Base-by-base conservation (phyloP, 2,113 vertebrate genomes). In the Lutjanus erythropterus region DNA sequence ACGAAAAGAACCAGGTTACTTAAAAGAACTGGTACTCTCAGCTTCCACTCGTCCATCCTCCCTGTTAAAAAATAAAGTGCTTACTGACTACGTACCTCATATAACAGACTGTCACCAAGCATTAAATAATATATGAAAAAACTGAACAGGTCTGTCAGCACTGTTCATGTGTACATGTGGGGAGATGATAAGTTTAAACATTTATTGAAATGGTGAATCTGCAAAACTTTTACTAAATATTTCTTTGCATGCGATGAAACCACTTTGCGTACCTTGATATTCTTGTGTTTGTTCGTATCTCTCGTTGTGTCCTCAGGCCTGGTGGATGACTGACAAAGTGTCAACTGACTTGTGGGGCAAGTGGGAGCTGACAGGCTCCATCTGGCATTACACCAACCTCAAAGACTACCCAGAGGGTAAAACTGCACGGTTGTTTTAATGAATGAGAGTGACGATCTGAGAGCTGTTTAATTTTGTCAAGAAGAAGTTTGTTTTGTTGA, bases 271-370 rank as follows among this genome's bases (percentile, higher is more conserved):
- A 19, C n/a, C 11, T 58, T 16, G 1, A 33, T 46, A 15, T 42
- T 6, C 9, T 58, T 33, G 39, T 41, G 21, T 83, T 69, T 35
- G 16, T 64, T 62, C 18, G 19, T 23, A 4, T 72, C 66, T 2
- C 25, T 23, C 41, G 3, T 18, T 78, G 9, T 80, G 31, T 86
- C 60, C 25, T 37, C 83, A 96, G 95, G 94, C 94, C 42, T 96
- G 95, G 95, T 95, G 95, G 95, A 71, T 93, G 72, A 88, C 86
- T 12, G 11, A 80, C 3, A 71, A 55, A 1, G 16, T 80, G 68
- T 91, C 92, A 23, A 93, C 95, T 55, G 95, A 95, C 78, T 25
- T 96, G 64, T 96, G 95, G 95, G 94, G 92, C 41, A 78, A 29
- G 47, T 96, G 95, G 94, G 85, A 89, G 50, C 46, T 89, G 23